Conservation (phyloP, 2,113 vertebrate genomes). For the Leptobrachium leishanense region DNA sequence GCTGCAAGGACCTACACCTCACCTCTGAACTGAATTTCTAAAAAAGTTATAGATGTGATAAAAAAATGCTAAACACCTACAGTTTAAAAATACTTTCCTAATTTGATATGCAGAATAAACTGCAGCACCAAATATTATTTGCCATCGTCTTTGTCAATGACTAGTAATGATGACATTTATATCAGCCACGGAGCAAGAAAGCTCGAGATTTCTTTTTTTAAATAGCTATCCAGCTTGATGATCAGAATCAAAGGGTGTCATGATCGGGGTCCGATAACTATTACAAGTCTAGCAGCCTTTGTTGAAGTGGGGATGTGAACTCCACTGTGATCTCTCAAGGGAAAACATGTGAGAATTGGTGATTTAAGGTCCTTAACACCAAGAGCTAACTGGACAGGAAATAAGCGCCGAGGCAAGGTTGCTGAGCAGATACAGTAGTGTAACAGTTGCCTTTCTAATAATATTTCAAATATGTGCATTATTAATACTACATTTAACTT, state of each 20-base stretch:
- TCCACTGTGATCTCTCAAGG: conserved; percentile 18
- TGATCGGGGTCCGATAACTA: neutral
- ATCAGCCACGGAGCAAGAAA: neutral
- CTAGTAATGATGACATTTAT: neutral
- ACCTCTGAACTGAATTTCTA: too few species aligned
- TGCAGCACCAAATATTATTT: too few species aligned
- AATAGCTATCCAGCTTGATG: neutral
- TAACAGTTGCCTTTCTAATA: conserved; percentile 24
- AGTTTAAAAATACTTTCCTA: too few species aligned
- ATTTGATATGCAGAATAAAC: too few species aligned
- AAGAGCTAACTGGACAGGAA: conserved; percentile 18
- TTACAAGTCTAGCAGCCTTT: neutral
- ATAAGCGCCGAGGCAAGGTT: conserved; percentile 20
- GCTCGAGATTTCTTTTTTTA: neutral
- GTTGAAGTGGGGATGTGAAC: conserved; percentile 17
- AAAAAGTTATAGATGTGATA: too few species aligned
- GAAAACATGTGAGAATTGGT: conserved; percentile 16
- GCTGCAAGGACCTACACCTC: too few species aligned
- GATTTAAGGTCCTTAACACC: conserved; percentile 21
- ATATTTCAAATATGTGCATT: conserved; percentile 36
- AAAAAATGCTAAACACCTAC: too few species aligned
- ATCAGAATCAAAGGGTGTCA: neutral
- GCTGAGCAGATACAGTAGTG: neutral
- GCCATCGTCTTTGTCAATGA: neutral
- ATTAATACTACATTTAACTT: conserved; percentile 40